Evolutionary conservation across 1,140 invertebrate genomes (phyloP), one percentile per base, ranked within the genome.

Genomic region (Yoshiicerus persimilis): DNA sequence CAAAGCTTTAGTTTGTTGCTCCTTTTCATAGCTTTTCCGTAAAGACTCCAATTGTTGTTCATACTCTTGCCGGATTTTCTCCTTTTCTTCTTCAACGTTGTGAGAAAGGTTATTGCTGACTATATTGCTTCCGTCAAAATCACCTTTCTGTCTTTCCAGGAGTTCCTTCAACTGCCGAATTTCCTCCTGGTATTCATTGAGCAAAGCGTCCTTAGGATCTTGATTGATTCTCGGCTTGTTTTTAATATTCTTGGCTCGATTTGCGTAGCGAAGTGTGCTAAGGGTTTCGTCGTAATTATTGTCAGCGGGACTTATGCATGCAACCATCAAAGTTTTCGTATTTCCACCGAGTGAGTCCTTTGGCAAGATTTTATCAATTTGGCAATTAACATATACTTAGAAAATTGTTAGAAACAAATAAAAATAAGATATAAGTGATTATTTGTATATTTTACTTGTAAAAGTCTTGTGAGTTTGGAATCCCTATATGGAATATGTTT

Each of bases 171-270:
- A 93, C 86, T 95, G 94, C 83, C 96, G 94, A 36, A 98, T 96
- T 92, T 98, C 97, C 90, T 97, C 94, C 91, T 98, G 97, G 92
- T 98, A 98, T 91, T 98, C 95, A 32, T 96, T 92, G 0, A 98
- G 92, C 90, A 98, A 94, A 5, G 97, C 96, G 91, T 99, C 97
- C 92, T 99, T 99, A 0, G 97, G 97, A 92, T 99, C 96, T 93
- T 99, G 97, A 92, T 99, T 99, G 11, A 99, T 96, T 91, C 95
- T 95, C 0, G 97, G 97, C 91, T 97, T 97, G 92, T 99, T 99
- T 91, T 96, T 95, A 87, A 99, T 99, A 91, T 97, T 98, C 92
- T 98, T 97, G 6, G 97, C 98, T 90, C 98, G 93, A 90, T 97
- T 97, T 0, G 97, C 97, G 92, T 96, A 97, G 87, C 97, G 93